Evolutionary conservation across 2,888 invertebrate species (phyloP), one percentile per base, ranked within the genome.

Genomic region (Meliscaeva auricollis): DNA sequence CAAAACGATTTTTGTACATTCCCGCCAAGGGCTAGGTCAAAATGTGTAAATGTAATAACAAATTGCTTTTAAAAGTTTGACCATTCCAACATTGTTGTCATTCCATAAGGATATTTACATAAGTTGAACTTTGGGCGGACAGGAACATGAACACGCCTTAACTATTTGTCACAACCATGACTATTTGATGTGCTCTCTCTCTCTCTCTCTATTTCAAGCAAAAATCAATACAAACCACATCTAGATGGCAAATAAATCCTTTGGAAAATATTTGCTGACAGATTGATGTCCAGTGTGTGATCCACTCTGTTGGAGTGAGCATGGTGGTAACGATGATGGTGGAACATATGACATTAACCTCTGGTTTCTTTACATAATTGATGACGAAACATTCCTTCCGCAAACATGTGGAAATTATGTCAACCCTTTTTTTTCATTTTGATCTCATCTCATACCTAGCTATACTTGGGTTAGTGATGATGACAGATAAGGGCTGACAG

Each of bases 371-470:
- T 66, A 11, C 46, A 46, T 70, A 83, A 69, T 83, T 79, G 74
- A 79, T 38, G 74, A 66, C 58, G 69, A 75, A 74, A 62, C 26
- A 64, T 79, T 74, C 78, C 73, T 69, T 77, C 68, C 73, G 68
- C n/a, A n/a, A n/a, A n/a, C n/a, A n/a, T n/a, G n/a, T n/a, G n/a
- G n/a, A n/a, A n/a, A n/a, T n/a, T n/a, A n/a, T n/a, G n/a, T n/a
- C n/a, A n/a, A n/a, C n/a, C n/a, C 68, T 26, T 26, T 26, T 26
- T 26, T 26, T 26, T 26, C 4, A 3, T 26, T 26, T 26, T 26
- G 26, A 3, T 26, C 17, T n/a, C n/a, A n/a, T n/a, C n/a, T n/a
- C n/a, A n/a, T n/a, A n/a, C n/a, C n/a, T n/a, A n/a, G n/a, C n/a
- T n/a, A n/a, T n/a, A n/a, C n/a, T n/a, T n/a, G n/a, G n/a, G n/a